Base-by-base conservation (phyloP, 2,888 invertebrate species). In the Archips xylosteana region DNA sequence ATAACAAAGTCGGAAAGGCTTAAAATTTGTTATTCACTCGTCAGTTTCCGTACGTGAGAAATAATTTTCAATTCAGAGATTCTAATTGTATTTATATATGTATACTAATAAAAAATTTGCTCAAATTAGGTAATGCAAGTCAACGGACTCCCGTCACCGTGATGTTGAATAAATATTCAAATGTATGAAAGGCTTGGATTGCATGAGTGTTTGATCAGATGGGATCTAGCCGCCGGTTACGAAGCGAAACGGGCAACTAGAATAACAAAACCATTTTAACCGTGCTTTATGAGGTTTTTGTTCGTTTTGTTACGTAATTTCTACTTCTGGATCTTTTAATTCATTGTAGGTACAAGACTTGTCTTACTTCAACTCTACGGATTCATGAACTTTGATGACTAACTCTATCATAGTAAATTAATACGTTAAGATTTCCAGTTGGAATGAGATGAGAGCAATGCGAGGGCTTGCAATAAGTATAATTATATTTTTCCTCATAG, bases 161-260 rank as follows among this genome's bases (percentile, higher is more conserved):
- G 39, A 45, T 66, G 42, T 59, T 68, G n/a, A 47, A 54, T 63
- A 73, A 73, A 73, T 73, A 73, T 73, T 73, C 49, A 59, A 73
- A 69, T 57, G 57, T 59, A 59, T 15, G 61, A 6, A 39, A 39
- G 47, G 63, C 49, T 59, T 62, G 51, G 64, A 51, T 73, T 65
- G 74, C 64, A 69, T 64, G 74, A 47, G 47, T 74, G 64, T 74
- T 69, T 74, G 39, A 74, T 70, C 74, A 74, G 69, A 74, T 74
- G 74, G 49, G 47, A 34, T 51, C 15, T 64, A 34, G 36, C 39
- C n/a, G 54, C 23, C 23, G 54, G 67, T 57, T 68, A 49, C 57
- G 42, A 70, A 51, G 63, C 39, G 65, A 66, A 34, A 63, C 73
- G 32, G 57, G 47, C 57, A 49, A 12, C 62, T 51, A 62, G 61